phyloP scores from a whole-genome alignment of 2,888 invertebrate species.

The Diarsia dahlii region DNA sequence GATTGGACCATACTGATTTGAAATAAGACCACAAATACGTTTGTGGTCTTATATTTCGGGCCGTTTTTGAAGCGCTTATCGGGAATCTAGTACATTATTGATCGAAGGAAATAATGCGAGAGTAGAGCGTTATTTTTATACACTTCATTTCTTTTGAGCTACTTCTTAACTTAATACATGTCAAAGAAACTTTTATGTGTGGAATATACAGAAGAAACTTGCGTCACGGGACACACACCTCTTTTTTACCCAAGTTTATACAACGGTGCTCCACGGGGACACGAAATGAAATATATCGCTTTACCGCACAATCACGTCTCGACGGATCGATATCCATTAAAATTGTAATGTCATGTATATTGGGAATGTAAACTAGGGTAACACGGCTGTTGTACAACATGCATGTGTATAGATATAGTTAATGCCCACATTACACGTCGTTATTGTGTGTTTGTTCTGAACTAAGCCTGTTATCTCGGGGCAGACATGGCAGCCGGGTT shows the following conservation, averaged over 20 bases:
- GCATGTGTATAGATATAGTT: slow-evolving; percentile 24
- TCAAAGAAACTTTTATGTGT: slow-evolving; percentile 8
- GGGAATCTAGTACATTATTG: too few species aligned
- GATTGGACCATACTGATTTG: too few species aligned
- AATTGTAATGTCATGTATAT: slow-evolving; percentile 53
- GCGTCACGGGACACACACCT: slow-evolving; percentile 14
- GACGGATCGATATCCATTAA: slow-evolving; percentile 59
- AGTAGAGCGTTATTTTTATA: slow-evolving; percentile 10
- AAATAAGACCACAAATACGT: too few species aligned
- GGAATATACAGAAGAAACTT: slow-evolving; percentile 17
- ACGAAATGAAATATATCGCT: slow-evolving; percentile 46
- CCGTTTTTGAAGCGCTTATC: too few species aligned
- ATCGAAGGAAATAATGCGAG: slow-evolving; percentile 15
- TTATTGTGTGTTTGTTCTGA: slow-evolving; percentile 54
- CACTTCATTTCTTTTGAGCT: slow-evolving; percentile 22
- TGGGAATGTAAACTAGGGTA: slow-evolving; percentile 42
- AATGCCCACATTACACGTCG: slow-evolving; percentile 37
- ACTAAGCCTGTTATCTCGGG: slow-evolving; percentile 58
- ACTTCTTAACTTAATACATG: slow-evolving; percentile 14
- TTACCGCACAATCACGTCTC: slow-evolving; percentile 52
- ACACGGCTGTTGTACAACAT: slow-evolving; percentile 19
- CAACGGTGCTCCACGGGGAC: slow-evolving; percentile 35
- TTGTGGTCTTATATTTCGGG: too few species aligned
- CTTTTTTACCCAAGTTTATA: slow-evolving; percentile 29
- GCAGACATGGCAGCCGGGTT: slow-evolving; percentile 61